Conservation (phyloP, 2,888 invertebrate genomes). For the Mechanitis messenoides region DNA sequence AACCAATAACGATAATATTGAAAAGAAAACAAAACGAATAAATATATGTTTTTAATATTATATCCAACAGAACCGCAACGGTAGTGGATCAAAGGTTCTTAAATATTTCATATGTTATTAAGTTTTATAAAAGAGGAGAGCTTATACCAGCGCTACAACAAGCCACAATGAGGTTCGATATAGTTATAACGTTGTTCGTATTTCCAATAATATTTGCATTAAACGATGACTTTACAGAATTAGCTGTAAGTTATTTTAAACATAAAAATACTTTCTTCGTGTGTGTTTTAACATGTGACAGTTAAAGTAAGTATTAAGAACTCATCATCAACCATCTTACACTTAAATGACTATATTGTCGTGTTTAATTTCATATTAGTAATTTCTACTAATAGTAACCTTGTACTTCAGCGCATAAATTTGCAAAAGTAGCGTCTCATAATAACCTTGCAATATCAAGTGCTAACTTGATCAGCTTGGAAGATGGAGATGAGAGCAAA, state of each 20-base stretch:
- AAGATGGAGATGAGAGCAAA: conserved; percentile 1
- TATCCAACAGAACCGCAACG: too few species aligned
- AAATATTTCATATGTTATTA: not conserved
- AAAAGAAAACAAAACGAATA: not conserved
- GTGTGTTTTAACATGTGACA: conserved; percentile 41
- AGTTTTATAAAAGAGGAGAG: conserved; percentile 7
- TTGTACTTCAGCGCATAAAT: not conserved
- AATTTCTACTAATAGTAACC: not conserved
- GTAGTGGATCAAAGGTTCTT: too few species aligned
- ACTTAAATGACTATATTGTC: not conserved
- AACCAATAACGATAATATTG: too few species aligned
- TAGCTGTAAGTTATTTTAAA: conserved; percentile 42
- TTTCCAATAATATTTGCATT: conserved; percentile 28
- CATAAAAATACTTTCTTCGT: conserved; percentile 29
- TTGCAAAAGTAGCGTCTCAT: conserved; percentile 8
- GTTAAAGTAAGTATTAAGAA: conserved; percentile 9
- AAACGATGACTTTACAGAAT: conserved; percentile 23
- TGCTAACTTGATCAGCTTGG: conserved; percentile 2
- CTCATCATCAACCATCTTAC: not conserved
- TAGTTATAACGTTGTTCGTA: conserved; percentile 21
- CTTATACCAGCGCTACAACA: not conserved
- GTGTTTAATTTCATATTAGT: not conserved
- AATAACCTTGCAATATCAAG: conserved; percentile 14
- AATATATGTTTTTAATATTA: not conserved
- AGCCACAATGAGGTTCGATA: conserved; percentile 8